Evolutionary conservation across 1,140 invertebrate genomes (phyloP).

Genomic region (Drosophila elegans): DNA sequence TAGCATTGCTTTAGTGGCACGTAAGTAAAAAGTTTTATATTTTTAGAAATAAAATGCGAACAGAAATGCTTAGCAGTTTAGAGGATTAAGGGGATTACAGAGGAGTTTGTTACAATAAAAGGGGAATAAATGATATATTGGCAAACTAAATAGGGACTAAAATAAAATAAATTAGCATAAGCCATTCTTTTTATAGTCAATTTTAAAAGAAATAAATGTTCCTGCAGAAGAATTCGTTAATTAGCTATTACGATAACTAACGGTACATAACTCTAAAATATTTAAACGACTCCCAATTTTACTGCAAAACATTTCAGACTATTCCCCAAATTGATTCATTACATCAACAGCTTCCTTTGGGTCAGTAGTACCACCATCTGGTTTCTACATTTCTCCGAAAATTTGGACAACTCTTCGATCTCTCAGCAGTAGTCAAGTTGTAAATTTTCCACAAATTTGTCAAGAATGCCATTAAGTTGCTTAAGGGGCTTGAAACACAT

Average conservation of each 20-base stretch:
- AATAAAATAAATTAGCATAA: not conserved
- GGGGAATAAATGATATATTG: too few relatives aligned
- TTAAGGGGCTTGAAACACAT: conserved; percentile 25
- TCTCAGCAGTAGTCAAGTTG: conserved; percentile 32
- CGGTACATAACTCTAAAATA: too few relatives aligned
- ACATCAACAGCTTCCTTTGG: not conserved
- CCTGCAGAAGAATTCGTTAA: too few relatives aligned
- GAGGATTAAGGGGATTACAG: not conserved
- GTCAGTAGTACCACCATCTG: conserved; percentile 17
- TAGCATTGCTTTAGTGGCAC: conserved; percentile 68
- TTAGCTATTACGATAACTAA: too few relatives aligned
- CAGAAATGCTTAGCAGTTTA: not conserved
- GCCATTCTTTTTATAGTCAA: too few relatives aligned
- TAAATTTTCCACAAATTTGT: conserved; percentile 62
- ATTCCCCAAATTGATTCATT: conserved; percentile 21
- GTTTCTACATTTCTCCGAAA: conserved; percentile 12
- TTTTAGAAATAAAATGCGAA: conserved; percentile 64
- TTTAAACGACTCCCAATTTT: not conserved
- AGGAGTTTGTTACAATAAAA: not conserved
- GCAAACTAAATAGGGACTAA: too few relatives aligned
- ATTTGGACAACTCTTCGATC: conserved; percentile 36
- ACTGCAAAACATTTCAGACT: not conserved
- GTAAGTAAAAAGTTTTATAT: conserved; percentile 62
- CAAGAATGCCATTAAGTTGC: conserved; percentile 48
- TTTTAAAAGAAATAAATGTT: not conserved